phyloP scores from a whole-genome alignment of 1,140 invertebrate species.

The Leptinotarsa texana region DNA sequence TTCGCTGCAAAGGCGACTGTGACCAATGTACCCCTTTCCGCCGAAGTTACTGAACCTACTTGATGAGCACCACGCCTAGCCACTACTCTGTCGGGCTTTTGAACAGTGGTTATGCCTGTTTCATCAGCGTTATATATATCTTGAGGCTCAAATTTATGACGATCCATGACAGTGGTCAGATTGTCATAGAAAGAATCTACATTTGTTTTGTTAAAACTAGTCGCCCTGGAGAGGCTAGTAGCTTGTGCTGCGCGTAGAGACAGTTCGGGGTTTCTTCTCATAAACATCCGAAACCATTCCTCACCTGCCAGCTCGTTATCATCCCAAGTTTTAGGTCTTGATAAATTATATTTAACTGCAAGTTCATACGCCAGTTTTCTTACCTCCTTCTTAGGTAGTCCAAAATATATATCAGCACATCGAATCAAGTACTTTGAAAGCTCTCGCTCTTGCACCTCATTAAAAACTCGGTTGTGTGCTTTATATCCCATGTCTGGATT shows the following conservation, averaged over 20 bases:
- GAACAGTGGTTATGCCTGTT: conserved; percentile 57
- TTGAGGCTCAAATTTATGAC: conserved; percentile 44
- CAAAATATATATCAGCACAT: conserved; percentile 43
- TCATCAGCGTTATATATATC: conserved; percentile 59
- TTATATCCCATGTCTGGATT: background rate
- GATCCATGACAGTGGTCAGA: conserved; percentile 48
- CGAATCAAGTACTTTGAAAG: conserved; percentile 34
- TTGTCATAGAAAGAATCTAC: conserved; percentile 52
- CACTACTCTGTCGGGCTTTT: conserved; percentile 52
- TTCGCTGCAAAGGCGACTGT: conserved; percentile 52
- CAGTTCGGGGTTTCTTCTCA: conserved; percentile 56
- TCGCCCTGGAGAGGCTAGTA: conserved; percentile 44
- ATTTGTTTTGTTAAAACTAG: conserved; percentile 58
- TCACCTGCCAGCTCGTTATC: conserved; percentile 52
- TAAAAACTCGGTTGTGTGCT: background rate
- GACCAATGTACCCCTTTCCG: conserved; percentile 55
- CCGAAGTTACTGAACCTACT: conserved; percentile 57
- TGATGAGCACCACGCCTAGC: conserved; percentile 54
- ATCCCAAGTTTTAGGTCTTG: conserved; percentile 40
- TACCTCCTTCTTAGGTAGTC: conserved; percentile 39
- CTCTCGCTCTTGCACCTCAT: background rate
- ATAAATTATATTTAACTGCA: conserved; percentile 40
- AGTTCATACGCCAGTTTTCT: conserved; percentile 44
- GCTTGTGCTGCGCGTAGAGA: conserved; percentile 55
- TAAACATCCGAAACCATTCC: conserved; percentile 57